Base-by-base conservation (phyloP, 1,140 invertebrate species). In the Cotesia typhae region DNA sequence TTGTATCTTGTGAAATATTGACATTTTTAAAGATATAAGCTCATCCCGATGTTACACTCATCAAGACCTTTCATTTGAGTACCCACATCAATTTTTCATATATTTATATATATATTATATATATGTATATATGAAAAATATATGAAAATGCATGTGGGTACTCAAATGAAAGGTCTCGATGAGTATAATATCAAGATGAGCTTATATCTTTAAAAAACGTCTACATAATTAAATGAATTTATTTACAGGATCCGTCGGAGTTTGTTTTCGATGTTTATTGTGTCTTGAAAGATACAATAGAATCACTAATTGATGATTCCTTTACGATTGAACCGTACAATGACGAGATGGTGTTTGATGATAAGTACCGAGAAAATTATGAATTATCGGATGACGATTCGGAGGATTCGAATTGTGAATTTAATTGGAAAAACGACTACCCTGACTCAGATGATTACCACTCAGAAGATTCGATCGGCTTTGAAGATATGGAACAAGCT, bases 391-490 rank as follows among this genome's bases (percentile, higher is more conserved):
- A 80, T 2, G 78, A 76, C 14, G 78, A 82, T 6, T 87, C 88
- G 12, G 85, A 88, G 20, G 88, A 89, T 76, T 88, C 87, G 4
- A 89, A 89, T 81, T 83, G 85, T 36, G 89, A 89, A 75, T 87
- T 87, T 12, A 85, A 89, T 73, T 87, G 83, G 77, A 80, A 78
- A 71, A 89, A 89, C 51, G 88, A 89, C 73, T 89, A 89, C 77
- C 88, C 88, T 3, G 88, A 89, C 76, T 86, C 85, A 7, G 86
- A 85, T 51, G 59, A 28, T 10, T 5, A 60, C n/a, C 64, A 82
- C 59, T 80, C 79, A 1, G 82, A 83, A n/a, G 73, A 79, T 72
- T 85, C 84, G 0, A 69, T 78, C 51, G 71, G 72, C 47, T 83
- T 81, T 28, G 78, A 79, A n/a, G 81, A 83, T 73, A 87, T 78